These are phyloP conservation scores for Herpetotheres cachinnans DNA, from an alignment of 2,113 vertebrate species.

Conservation along the genomic window DNA sequence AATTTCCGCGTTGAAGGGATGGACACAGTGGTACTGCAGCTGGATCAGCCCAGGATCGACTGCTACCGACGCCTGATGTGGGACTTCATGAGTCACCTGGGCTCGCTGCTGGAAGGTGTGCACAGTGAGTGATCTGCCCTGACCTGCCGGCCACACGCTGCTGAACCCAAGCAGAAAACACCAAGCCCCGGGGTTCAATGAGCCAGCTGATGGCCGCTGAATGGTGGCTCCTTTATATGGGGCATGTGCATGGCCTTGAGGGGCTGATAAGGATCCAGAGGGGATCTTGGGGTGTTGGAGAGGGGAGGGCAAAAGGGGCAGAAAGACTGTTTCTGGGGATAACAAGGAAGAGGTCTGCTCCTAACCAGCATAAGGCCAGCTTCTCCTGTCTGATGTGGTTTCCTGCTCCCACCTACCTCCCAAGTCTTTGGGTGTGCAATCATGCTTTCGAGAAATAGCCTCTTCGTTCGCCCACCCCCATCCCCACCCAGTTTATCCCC, in stretches of 20 bases:
- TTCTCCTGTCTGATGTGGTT: neutral
- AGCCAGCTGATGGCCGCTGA: fast-evolving
- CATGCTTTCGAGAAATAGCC: fast-evolving
- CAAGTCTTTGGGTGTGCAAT: neutral
- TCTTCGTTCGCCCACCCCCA: neutral
- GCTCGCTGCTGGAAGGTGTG: fast-evolving
- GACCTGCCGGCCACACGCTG: fast-evolving
- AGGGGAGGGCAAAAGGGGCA: neutral
- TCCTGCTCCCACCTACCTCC: neutral
- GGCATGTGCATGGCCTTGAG: neutral
- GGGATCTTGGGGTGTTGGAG: neutral
- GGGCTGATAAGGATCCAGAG: neutral
- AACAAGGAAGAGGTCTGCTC: neutral
- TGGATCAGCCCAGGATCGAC: fast-evolving
- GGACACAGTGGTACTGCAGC: fast-evolving
- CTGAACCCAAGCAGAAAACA: fast-evolving
- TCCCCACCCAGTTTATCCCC: neutral
- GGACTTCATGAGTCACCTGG: fast-evolving
- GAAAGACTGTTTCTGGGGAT: neutral
- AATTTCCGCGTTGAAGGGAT: fast-evolving
- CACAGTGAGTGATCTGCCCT: neutral
- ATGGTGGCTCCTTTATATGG: fast-evolving
- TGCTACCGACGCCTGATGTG: fast-evolving
- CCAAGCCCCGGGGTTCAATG: neutral
- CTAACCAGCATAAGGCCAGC: neutral